Conservation (phyloP, 1,140 invertebrate species). For the Chionoecetes opilio region DNA sequence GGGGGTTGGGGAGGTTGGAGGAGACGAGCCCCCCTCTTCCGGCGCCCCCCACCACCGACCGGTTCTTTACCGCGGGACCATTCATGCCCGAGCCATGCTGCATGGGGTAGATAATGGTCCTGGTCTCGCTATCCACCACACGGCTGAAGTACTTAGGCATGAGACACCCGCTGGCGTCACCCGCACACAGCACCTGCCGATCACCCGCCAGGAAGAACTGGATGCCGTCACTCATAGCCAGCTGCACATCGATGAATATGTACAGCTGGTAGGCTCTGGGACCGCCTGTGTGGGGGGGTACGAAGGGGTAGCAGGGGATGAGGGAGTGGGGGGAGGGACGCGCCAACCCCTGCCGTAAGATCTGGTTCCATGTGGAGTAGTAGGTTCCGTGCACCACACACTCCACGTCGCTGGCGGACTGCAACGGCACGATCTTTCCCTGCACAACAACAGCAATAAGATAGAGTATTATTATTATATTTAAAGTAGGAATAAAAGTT, state of each 20-base stretch:
- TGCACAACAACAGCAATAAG: too few species aligned
- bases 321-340: neutral
- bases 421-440: constrained; percentile 28
- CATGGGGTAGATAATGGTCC: constrained; percentile 31
- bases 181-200: constrained; percentile 59
- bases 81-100: neutral
- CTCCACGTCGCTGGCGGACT: constrained; percentile 51
- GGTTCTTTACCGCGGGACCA: neutral
- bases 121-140: constrained; percentile 55
- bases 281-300: constrained; percentile 5
- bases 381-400: constrained; percentile 62
- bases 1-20: neutral
- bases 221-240: constrained; percentile 66
- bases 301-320: constrained; percentile 66
- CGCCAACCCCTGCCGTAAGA: constrained; percentile 50
- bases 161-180: constrained; percentile 51
- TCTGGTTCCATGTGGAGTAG: constrained; percentile 57
- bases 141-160: constrained; percentile 59
- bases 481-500: too few species aligned
- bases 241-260: constrained; percentile 57
- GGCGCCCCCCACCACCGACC: neutral
- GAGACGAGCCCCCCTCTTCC: constrained; percentile 38
- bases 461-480: too few species aligned
- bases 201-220: constrained; percentile 48
- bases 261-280: constrained; percentile 53